Evolutionary conservation across 1,140 invertebrate genomes (phyloP).

Genomic region (Penaeus indicus): DNA sequence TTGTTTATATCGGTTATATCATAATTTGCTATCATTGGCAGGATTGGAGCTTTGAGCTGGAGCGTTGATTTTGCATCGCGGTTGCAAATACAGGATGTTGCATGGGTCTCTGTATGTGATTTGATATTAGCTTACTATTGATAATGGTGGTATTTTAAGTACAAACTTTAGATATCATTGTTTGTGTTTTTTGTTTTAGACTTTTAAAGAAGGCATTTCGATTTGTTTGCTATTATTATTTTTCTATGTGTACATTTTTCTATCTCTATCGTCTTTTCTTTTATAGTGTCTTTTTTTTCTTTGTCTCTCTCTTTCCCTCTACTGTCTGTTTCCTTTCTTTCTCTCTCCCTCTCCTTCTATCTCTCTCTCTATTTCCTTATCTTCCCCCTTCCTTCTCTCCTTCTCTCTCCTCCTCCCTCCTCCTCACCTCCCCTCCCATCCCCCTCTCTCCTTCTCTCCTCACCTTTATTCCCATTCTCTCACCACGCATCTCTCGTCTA

Average conservation of each 20-base stretch:
- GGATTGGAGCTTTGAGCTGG: too few relatives aligned
- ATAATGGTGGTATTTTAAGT: too few relatives aligned
- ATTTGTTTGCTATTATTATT: neutral
- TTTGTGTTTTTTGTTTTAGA: too few relatives aligned
- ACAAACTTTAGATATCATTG: too few relatives aligned
- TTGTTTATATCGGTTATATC: too few relatives aligned
- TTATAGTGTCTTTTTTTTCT: neutral
- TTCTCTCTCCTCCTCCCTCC: neutral
- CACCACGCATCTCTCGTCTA: neutral
- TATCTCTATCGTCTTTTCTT: neutral
- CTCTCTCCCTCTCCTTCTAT: neutral
- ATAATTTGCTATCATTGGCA: too few relatives aligned
- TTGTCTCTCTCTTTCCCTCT: conserved; percentile 4
- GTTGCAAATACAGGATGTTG: too few relatives aligned
- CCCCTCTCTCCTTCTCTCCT: conserved; percentile 1
- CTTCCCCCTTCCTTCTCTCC: conserved; percentile 1
- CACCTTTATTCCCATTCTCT: neutral
- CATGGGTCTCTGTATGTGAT: too few relatives aligned
- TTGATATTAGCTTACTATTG: too few relatives aligned
- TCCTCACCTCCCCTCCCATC: neutral
- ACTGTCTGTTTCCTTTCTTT: neutral
- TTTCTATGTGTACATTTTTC: neutral
- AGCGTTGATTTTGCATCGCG: too few relatives aligned
- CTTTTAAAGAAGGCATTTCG: neutral
- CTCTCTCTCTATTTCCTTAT: neutral